Evolutionary conservation across 2,888 invertebrate species (phyloP).

Genomic region (Melikaiella ostensackeni): DNA sequence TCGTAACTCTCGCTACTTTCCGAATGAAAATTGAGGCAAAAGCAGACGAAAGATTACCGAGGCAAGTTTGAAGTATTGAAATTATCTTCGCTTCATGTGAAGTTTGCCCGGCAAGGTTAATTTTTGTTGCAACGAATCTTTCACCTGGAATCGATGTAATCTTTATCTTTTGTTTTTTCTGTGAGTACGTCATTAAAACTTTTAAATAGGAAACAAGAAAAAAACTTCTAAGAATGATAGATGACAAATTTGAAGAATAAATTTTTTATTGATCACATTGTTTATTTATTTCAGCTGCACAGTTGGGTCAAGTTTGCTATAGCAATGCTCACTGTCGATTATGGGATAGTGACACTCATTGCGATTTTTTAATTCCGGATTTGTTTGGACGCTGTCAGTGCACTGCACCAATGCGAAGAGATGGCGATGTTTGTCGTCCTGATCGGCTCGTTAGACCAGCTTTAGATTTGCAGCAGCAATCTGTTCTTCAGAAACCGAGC

Average conservation of each 20-base stretch:
- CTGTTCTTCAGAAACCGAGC: slow-evolving; percentile 48
- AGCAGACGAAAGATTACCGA: too few relatives aligned
- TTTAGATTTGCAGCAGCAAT: slow-evolving; percentile 41
- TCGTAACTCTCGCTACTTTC: too few relatives aligned
- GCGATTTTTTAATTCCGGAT: slow-evolving; percentile 93
- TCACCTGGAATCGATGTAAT: too few relatives aligned
- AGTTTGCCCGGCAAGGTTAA: too few relatives aligned
- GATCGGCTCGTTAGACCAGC: slow-evolving; percentile 76
- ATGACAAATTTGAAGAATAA: background rate
- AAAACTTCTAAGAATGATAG: too few relatives aligned
- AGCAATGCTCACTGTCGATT: slow-evolving; percentile 93
- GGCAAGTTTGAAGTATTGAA: too few relatives aligned
- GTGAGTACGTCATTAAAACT: too few relatives aligned
- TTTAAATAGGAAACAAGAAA: too few relatives aligned
- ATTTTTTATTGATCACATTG: background rate
- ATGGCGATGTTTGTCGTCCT: slow-evolving; percentile 76
- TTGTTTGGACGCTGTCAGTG: slow-evolving; percentile 93
- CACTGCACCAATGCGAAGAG: slow-evolving; percentile 75
- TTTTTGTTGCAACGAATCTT: too few relatives aligned
- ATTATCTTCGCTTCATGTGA: too few relatives aligned
- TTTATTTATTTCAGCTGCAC: slow-evolving; percentile 84
- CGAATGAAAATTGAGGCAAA: too few relatives aligned
- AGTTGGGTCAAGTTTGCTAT: slow-evolving; percentile 92
- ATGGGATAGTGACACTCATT: slow-evolving; percentile 90
- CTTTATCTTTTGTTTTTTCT: too few relatives aligned